Percentiles rank a stretch among this genome's conserved stretches.
phyloP scores from a whole-genome alignment of 2,113 vertebrate species.

The Indicator maculatus region DNA sequence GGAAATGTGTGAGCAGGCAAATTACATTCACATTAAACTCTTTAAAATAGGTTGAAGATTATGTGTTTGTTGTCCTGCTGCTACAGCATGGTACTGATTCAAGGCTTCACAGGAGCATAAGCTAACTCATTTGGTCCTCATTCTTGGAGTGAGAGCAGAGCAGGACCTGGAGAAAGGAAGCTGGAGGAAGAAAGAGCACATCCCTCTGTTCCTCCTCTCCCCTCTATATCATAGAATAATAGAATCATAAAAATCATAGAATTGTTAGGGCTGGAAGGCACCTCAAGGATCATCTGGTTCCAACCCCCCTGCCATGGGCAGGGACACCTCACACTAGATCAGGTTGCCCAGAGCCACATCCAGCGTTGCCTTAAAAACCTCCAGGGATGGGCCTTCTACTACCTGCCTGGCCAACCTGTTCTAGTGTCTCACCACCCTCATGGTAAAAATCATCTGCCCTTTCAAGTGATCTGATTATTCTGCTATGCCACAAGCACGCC shows the following conservation, averaged over 20 bases:
- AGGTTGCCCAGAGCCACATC: no score
- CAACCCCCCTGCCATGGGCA: no score
- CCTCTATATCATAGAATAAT: background rate
- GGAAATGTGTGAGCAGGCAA: background rate
- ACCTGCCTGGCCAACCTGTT: no score
- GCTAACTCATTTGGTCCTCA: background rate
- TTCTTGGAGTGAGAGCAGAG: background rate
- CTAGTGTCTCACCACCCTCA: no score
- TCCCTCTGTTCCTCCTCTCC: background rate
- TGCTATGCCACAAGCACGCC: background rate
- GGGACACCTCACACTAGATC: no score
- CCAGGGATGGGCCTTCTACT: no score
- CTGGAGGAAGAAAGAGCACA: background rate
- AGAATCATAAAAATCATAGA: no score
- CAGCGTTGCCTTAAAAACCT: no score
- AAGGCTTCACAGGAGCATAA: background rate
- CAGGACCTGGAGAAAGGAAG: background rate
- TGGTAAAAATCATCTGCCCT: background rate
- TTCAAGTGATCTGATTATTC: background rate
- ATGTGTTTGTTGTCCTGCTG: background rate
- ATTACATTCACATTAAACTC: background rate
- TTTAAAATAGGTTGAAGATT: background rate
- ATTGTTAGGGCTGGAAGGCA: no score
- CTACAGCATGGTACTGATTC: background rate
- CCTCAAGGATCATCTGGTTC: no score